phyloP scores from a whole-genome alignment of 1,140 invertebrate species.

The Drosophila parvula region DNA sequence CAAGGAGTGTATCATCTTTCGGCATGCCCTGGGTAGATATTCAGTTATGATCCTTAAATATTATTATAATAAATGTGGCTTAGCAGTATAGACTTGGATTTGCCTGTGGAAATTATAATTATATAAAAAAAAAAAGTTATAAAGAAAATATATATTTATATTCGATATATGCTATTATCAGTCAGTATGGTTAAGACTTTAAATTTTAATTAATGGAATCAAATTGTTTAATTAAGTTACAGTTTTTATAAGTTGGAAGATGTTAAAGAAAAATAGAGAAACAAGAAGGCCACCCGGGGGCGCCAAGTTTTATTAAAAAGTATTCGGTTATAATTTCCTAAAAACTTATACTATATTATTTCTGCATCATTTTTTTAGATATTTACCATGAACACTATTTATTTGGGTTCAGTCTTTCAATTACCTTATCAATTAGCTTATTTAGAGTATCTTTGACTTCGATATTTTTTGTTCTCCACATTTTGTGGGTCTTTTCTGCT shows the following conservation, averaged over 20 bases:
- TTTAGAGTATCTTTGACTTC: conserved; percentile 1
- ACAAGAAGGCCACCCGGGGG: too few species aligned
- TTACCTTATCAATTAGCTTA: neutral
- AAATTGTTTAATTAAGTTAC: neutral
- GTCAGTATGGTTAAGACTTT: neutral
- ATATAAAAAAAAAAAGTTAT: too few species aligned
- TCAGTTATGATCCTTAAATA: neutral
- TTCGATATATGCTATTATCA: neutral
- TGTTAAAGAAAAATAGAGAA: too few species aligned
- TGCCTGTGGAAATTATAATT: neutral
- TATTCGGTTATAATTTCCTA: too few species aligned
- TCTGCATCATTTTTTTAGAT: too few species aligned
- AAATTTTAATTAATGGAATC: neutral
- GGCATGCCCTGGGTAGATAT: neutral
- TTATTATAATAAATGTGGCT: neutral
- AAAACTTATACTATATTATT: too few species aligned
- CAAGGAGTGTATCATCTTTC: neutral
- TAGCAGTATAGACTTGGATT: neutral
- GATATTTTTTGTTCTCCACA: neutral
- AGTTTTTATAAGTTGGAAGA: too few species aligned
- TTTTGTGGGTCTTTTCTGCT: conserved; percentile 33
- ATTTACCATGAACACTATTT: too few species aligned
- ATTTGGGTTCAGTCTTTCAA: too few species aligned
- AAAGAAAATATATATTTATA: neutral
- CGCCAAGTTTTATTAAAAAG: too few species aligned